Conservation (phyloP, 2,797 vertebrate genomes). For the Manis javanica region DNA sequence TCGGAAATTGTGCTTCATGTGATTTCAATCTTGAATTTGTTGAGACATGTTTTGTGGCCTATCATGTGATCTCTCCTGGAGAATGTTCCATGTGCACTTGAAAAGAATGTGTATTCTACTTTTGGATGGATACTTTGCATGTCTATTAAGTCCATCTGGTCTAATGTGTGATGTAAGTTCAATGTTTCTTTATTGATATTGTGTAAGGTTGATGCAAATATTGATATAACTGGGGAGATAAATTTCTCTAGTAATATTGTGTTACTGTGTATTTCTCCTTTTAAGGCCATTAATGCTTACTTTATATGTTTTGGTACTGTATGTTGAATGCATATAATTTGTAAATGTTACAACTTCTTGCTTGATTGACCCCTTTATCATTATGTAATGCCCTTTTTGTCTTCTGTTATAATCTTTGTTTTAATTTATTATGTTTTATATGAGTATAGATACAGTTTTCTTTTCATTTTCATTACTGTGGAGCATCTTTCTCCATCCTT, state of each 20-base stretch:
- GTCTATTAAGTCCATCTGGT: not conserved
- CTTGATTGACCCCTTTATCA: not conserved
- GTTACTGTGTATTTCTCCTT: not conserved
- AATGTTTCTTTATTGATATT: too few relatives aligned
- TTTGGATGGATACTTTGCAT: not conserved
- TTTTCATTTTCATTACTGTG: too few relatives aligned
- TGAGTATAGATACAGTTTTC: too few relatives aligned
- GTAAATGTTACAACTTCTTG: not conserved
- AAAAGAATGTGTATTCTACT: not conserved
- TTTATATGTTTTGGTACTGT: not conserved
- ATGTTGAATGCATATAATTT: not conserved
- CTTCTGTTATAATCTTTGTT: not conserved
- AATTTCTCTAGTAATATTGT: not conserved
- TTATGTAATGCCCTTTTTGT: not conserved
- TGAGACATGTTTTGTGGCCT: not conserved
- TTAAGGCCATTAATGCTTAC: not conserved
- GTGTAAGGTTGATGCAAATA: too few relatives aligned
- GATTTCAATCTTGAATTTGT: not conserved
- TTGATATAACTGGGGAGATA: too few relatives aligned
- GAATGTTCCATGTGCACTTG: not conserved
- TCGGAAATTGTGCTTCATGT: not conserved
- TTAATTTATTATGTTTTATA: not conserved
- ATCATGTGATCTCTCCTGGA: not conserved
- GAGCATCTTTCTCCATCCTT: too few relatives aligned
- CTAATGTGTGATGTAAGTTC: too few relatives aligned